phyloP scores from a whole-genome alignment of 2,888 invertebrate genomes.

The Cylindroiulus punctatus region DNA sequence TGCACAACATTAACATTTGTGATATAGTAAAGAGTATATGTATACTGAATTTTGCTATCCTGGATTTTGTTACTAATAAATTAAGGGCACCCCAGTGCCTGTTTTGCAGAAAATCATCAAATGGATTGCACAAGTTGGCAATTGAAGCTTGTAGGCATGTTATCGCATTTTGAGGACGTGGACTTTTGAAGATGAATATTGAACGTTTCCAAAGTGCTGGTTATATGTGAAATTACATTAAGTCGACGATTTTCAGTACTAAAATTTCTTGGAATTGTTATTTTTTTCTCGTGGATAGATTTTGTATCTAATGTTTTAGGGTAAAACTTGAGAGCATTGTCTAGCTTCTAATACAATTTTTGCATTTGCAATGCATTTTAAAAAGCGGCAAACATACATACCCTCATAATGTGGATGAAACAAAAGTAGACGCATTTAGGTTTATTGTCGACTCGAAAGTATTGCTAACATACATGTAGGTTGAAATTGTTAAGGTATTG shows the following conservation, averaged over 20 bases:
- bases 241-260: too few relatives aligned
- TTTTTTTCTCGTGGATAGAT: too few relatives aligned
- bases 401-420: neutral
- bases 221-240: too few relatives aligned
- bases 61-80: neutral
- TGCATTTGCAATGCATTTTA: too few relatives aligned
- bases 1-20: neutral
- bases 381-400: too few relatives aligned
- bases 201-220: too few relatives aligned
- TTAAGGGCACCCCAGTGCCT: neutral
- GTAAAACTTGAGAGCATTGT: too few relatives aligned
- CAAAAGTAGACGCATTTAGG: neutral
- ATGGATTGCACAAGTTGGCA: neutral
- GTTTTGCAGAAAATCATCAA: neutral
- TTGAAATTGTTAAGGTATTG: neutral
- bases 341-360: too few relatives aligned
- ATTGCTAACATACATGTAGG: neutral
- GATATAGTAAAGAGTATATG: neutral
- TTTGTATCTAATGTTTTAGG: too few relatives aligned
- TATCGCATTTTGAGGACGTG: neutral
- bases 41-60: neutral
- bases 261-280: too few relatives aligned
- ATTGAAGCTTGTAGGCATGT: neutral
- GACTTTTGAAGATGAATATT: too few relatives aligned
- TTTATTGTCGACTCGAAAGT: neutral